Conservation (phyloP, 2,113 vertebrate species). For the Beaufortia kweichowensis region DNA sequence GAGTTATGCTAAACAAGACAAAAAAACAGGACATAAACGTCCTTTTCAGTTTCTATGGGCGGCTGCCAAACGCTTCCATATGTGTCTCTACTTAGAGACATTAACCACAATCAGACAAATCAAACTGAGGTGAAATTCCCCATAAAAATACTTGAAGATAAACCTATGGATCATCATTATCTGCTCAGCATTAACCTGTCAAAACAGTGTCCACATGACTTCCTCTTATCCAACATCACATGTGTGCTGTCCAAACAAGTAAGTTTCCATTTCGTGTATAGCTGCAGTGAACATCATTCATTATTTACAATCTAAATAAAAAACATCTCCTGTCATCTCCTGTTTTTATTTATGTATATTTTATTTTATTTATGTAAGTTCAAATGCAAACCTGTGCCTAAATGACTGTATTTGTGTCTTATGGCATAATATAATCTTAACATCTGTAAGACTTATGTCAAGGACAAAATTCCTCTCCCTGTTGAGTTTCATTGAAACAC, state of each 20-base stretch:
- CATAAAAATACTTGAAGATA: conserved; percentile 20
- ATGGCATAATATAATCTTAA: no score
- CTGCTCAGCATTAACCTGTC: neutral
- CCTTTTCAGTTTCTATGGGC: conserved; percentile 12
- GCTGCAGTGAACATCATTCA: no score
- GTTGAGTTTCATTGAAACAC: conserved; percentile 17
- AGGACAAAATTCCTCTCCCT: no score
- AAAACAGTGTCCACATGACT: neutral
- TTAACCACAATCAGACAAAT: conserved; percentile 38
- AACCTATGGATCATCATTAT: conserved; percentile 23
- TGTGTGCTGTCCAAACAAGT: no score
- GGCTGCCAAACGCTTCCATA: conserved; percentile 40
- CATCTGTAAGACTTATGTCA: no score
- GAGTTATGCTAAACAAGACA: neutral
- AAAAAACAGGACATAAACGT: neutral
- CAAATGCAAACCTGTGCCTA: no score
- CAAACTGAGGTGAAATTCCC: conserved; percentile 1
- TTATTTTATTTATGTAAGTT: no score
- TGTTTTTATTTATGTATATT: no score
- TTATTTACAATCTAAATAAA: no score
- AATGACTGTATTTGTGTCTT: no score
- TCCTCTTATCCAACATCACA: neutral
- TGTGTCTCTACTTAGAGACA: conserved; percentile 28
- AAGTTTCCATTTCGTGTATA: no score
- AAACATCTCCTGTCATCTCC: no score